phyloP scores from a whole-genome alignment of 1,140 invertebrate genomes.

The Orius insidiosus region DNA sequence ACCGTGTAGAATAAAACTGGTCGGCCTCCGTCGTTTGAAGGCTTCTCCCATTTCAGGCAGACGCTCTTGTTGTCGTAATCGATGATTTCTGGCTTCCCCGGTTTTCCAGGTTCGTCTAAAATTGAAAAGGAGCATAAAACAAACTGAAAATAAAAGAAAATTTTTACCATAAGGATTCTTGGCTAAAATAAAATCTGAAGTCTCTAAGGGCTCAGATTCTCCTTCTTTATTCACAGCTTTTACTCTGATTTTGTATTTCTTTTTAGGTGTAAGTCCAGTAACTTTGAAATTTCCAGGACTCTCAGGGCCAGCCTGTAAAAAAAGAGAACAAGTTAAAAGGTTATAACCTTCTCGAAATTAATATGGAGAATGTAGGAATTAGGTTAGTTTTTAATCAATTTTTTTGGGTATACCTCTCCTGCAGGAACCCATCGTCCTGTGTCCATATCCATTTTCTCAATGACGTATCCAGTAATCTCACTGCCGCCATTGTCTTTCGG shows the following conservation, averaged over 20 bases:
- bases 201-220: conserved; percentile 87
- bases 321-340: too few species aligned
- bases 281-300: conserved; percentile 72
- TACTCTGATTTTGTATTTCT: conserved; percentile 96
- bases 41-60: conserved; percentile 76
- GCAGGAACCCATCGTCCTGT: conserved; percentile 83
- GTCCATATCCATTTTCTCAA: conserved; percentile 93
- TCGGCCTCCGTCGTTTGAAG: conserved; percentile 78
- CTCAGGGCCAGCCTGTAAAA: conserved; percentile 22
- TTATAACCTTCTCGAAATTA: too few species aligned
- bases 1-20: conserved; percentile 89
- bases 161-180: conserved; percentile 86
- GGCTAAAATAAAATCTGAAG: conserved; percentile 68
- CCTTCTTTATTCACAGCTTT: conserved; percentile 98
- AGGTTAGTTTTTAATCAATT: too few species aligned
- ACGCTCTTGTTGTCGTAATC: conserved; percentile 90
- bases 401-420: conserved; percentile 54
- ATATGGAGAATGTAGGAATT: too few species aligned
- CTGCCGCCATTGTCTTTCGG: conserved; percentile 87
- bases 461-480: conserved; percentile 83
- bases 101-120: conserved; percentile 66
- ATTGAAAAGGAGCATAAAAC: conserved; percentile 11
- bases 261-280: conserved; percentile 85
- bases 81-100: conserved; percentile 76
- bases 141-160: not conserved